These are phyloP conservation scores for Drosophila recens DNA, from an alignment of 2,888 invertebrate species.

Conservation along the genomic window DNA sequence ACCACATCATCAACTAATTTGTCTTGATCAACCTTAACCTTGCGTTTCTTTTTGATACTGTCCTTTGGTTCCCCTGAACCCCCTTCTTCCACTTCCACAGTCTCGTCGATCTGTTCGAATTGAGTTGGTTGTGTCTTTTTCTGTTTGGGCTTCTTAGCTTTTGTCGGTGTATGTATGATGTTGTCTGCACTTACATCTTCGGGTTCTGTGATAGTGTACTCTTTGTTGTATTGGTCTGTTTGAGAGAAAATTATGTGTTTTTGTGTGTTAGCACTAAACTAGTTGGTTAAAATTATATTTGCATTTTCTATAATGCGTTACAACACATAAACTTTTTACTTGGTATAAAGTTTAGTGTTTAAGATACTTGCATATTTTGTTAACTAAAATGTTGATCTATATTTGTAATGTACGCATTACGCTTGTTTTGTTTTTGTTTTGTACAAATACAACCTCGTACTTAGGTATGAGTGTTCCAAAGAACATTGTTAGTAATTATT, in stretches of 20 bases:
- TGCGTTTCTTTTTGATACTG: constrained; percentile 74
- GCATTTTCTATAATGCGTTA: constrained; percentile 77
- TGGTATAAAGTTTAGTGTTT: constrained; percentile 53
- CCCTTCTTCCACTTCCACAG: constrained; percentile 74
- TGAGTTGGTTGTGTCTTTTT: constrained; percentile 72
- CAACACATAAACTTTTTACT: constrained; percentile 59
- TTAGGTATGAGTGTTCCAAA: constrained; percentile 33
- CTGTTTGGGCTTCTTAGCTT: constrained; percentile 75
- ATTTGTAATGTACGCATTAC: constrained; percentile 43
- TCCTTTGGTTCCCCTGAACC: constrained; percentile 56
- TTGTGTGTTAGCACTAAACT: constrained; percentile 77
- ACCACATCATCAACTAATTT: constrained; percentile 73
- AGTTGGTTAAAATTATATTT: constrained; percentile 72
- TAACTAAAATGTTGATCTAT: constrained; percentile 41
- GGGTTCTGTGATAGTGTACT: constrained; percentile 85
- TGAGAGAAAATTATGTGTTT: constrained; percentile 76
- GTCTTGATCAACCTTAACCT: constrained; percentile 75
- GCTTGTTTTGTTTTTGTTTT: constrained; percentile 22
- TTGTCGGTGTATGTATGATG: constrained; percentile 81
- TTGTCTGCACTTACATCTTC: constrained; percentile 84
- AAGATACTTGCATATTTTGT: constrained; percentile 57
- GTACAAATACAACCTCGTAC: constrained; percentile 42
- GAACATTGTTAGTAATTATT: constrained; percentile 58
- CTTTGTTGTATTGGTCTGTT: constrained; percentile 83
- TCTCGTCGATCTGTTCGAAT: constrained; percentile 81